Evolutionary conservation across 2,888 invertebrate genomes (phyloP), one percentile per base, ranked within the genome.

Genomic region (Tigriopus californicus): DNA sequence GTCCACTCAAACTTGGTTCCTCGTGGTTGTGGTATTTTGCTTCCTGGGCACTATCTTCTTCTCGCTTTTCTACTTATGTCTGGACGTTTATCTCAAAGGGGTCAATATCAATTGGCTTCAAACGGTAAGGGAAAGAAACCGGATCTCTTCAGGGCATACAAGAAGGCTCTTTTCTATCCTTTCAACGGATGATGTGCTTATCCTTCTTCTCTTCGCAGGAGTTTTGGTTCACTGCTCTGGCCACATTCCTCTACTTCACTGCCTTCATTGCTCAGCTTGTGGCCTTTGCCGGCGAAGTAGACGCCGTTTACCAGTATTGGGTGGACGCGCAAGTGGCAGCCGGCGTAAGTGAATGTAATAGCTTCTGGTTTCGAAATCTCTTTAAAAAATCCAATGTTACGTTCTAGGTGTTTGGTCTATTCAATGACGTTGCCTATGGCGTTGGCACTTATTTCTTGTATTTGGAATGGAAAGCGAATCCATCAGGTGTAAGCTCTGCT

Each of bases 41-140:
- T 90, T 90, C 73, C 85, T 89, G 67, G 78, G 80, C 54, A 86
- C 84, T 0, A 73, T 88, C 54, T 74, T 88, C 67, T 85, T 79
- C 59, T 79, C 83, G 67, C 78, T 85, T 49, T 87, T 85, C 70
- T 73, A 61, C 20, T 60, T 61, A 40, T 60, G 40, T 24, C 42
- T 60, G 53, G 59, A 20, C 49, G 53, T 33, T 25, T 49, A 51
- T 41, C 51, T 60, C 20, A 58, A 54, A 20, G 52, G 52, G 13
- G 25, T 53, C 22, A 53, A 44, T 22, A 51, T 61, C 13, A 33
- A 57, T 20, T 63, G 61, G 61, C 58, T 63, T 5, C 52, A 52
- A n/a, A 24, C 60, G 12, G 62, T 62, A 61, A 54, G 58, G 52
- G 13, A 12, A n/a, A n/a, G n/a, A n/a, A n/a, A n/a, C n/a, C n/a